phyloP scores from a whole-genome alignment of 1,140 invertebrate genomes.

The Episyrphus balteatus region DNA sequence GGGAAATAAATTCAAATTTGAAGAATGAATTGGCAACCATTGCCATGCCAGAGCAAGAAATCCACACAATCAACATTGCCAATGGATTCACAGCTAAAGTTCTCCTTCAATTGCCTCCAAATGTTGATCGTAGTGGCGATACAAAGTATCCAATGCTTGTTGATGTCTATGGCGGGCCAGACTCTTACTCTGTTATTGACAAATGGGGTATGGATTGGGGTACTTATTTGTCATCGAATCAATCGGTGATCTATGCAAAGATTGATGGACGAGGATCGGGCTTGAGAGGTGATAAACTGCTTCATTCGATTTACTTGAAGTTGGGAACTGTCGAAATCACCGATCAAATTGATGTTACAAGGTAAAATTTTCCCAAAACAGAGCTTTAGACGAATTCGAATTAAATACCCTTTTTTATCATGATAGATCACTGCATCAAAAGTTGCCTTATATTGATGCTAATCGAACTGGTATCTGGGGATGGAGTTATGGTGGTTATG shows the following conservation, averaged over 20 bases:
- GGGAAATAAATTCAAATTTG: conserved; percentile 25
- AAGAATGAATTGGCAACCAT: conserved; percentile 14
- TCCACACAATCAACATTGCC: conserved; percentile 24
- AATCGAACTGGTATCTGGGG: conserved; percentile 68
- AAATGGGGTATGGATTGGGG: conserved; percentile 68
- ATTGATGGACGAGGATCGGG: conserved; percentile 87
- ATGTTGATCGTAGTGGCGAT: conserved; percentile 51
- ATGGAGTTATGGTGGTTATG: conserved; percentile 91
- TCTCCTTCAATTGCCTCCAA: conserved; percentile 60
- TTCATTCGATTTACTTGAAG: conserved; percentile 72
- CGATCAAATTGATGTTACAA: conserved; percentile 58
- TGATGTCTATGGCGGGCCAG: conserved; percentile 85
- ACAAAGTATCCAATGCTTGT: conserved; percentile 74
- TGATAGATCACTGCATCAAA: conserved; percentile 45
- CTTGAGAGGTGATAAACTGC: conserved; percentile 67
- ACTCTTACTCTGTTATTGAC: conserved; percentile 67
- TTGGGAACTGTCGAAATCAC: conserved; percentile 80
- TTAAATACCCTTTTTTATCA: not conserved
- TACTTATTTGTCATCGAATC: conserved; percentile 69
- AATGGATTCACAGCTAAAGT: conserved; percentile 30
- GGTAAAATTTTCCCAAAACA: conserved; percentile 22
- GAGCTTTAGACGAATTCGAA: not conserved
- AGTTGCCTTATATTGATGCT: conserved; percentile 55
- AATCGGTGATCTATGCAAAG: conserved; percentile 71
- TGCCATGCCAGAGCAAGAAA: conserved; percentile 20